Evolutionary conservation across 37 sponge, comb jelly and placozoan genomes (phyloP).

Genomic region (Hormiphora californensis): DNA sequence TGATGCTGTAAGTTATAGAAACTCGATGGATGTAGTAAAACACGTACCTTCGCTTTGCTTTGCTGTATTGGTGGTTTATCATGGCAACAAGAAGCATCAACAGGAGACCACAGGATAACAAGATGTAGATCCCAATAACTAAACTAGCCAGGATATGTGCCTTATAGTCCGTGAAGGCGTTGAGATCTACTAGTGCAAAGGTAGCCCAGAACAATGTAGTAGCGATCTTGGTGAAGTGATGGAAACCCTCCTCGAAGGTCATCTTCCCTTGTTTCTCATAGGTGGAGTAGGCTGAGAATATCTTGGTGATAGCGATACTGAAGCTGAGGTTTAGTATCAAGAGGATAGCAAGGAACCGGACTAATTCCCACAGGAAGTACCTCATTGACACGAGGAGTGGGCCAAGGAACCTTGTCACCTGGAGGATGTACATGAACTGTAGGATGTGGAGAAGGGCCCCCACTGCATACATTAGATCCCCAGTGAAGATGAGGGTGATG

Average conservation of each 20-base stretch:
- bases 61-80: constrained; percentile 51
- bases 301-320: constrained; percentile 45
- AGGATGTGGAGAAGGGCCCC: constrained; percentile 9
- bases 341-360: constrained; percentile 27
- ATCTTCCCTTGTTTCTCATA: neutral
- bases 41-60: constrained; percentile 42
- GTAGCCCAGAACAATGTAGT: constrained; percentile 47
- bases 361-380: constrained; percentile 30
- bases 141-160: neutral
- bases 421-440: constrained; percentile 7
- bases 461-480: constrained; percentile 21
- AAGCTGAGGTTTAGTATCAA: constrained; percentile 17
- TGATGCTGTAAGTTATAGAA: no score
- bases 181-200: constrained; percentile 38
- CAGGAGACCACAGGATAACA: constrained; percentile 13
- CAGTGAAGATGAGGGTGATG: neutral
- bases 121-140: neutral
- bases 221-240: constrained; percentile 6
- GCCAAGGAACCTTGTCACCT: constrained; percentile 31
- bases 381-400: constrained; percentile 32
- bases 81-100: constrained; percentile 40
- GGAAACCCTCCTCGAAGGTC: neutral
- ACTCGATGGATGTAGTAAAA: no score
- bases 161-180: constrained; percentile 11
- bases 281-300: neutral